A percentile compares a stretch with the other conserved stretches of the same genome.
Evolutionary conservation across 2,113 vertebrate species (phyloP).

Genomic region (Barnardius zonarius): DNA sequence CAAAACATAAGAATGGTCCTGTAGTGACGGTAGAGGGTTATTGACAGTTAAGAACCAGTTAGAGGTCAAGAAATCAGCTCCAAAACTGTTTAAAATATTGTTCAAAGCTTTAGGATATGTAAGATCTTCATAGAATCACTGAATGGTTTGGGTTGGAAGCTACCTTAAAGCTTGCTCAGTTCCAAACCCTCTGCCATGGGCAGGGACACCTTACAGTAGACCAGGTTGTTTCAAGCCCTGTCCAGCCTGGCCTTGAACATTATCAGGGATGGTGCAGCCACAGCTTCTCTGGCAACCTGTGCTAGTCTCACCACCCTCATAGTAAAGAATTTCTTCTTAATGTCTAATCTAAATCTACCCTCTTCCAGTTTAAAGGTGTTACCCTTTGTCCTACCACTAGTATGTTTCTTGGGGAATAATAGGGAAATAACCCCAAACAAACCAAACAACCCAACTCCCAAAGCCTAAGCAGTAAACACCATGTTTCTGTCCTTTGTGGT

Average conservation of each 20-base stretch:
- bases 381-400: background rate
- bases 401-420: background rate
- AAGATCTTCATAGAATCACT: background rate
- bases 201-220: background rate
- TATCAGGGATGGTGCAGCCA: background rate
- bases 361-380: background rate
- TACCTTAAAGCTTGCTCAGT: background rate
- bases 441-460: background rate
- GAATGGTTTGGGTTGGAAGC: background rate
- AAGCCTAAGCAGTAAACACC: background rate
- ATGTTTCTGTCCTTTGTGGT: background rate
- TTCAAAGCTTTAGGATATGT: background rate
- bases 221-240: background rate
- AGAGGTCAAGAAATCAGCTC: background rate
- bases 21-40: background rate
- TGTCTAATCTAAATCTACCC: background rate
- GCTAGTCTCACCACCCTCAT: background rate
- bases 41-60: background rate
- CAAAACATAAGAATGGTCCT: too few species aligned
- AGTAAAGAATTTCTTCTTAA: background rate
- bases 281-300: background rate
- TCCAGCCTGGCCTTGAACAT: background rate
- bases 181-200: background rate
- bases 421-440: background rate
- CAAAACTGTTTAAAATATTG: background rate